Evolutionary conservation across 2,113 vertebrate species (phyloP).

Genomic region (Pteruthius melanotis): DNA sequence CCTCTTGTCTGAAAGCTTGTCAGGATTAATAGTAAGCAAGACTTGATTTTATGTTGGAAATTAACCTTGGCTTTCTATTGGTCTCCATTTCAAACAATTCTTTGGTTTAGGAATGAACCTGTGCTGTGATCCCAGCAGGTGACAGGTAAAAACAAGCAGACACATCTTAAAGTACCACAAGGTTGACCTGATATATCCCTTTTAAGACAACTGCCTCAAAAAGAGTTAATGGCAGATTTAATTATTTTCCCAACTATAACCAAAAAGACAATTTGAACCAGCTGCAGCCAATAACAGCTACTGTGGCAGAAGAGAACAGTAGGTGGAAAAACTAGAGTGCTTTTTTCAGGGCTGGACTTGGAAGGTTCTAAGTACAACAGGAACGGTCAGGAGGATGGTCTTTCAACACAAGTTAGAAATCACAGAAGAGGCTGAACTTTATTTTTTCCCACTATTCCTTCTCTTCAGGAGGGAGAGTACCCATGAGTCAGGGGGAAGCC

Average conservation of each 20-base stretch:
- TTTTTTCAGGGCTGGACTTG: neutral
- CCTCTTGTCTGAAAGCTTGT: neutral
- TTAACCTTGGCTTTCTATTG: neutral
- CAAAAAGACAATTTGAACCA: neutral
- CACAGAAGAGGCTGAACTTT: neutral
- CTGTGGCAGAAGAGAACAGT: neutral
- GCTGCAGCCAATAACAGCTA: neutral
- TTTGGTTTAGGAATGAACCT: neutral
- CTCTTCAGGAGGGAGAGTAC: neutral
- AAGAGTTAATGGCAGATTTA: neutral
- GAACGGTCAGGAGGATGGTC: neutral
- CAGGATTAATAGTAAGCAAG: neutral
- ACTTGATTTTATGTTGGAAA: neutral
- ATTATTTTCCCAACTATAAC: neutral
- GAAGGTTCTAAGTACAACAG: neutral
- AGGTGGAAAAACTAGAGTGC: neutral
- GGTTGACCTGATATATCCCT: neutral
- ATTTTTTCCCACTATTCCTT: neutral
- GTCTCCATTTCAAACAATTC: neutral
- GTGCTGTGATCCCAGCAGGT: neutral
- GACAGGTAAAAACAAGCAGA: neutral
- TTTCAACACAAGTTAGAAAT: neutral
- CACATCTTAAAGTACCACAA: neutral
- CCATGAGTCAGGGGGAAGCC: neutral
- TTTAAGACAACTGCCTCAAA: neutral